These are phyloP conservation scores for Erpobdella octoculata DNA, from an alignment of 2,888 invertebrate genomes.

Conservation along the genomic window DNA sequence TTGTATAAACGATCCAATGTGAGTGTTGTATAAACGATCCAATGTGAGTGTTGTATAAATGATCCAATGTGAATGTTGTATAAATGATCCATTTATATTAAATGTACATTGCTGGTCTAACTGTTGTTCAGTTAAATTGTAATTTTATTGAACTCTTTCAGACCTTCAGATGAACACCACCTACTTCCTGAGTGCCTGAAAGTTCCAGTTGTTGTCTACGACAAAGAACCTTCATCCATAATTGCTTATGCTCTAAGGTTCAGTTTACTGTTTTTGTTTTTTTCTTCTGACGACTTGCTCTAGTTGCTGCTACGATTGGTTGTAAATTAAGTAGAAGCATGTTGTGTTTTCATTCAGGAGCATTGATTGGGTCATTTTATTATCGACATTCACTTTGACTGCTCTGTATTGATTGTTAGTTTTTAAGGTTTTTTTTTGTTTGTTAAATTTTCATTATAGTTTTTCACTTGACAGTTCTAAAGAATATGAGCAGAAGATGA, in stretches of 20 bases:
- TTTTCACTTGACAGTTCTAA: background rate
- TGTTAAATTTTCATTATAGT: background rate
- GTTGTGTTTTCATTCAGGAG: background rate
- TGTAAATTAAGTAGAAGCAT: background rate
- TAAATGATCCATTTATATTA: background rate
- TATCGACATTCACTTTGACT: background rate
- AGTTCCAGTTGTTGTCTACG: slow-evolving; percentile 61
- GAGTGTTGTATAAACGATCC: slow-evolving; percentile 29
- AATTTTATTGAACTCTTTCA: slow-evolving; percentile 18
- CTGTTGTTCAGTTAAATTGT: background rate
- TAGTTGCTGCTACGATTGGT: background rate
- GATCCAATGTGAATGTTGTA: background rate
- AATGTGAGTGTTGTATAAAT: slow-evolving; percentile 37
- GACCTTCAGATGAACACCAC: slow-evolving; percentile 63
- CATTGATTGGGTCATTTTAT: background rate
- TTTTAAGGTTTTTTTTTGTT: background rate
- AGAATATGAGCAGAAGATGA: background rate
- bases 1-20: background rate
- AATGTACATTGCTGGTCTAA: background rate
- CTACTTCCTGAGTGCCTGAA: slow-evolving; percentile 56
- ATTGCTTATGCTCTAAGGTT: slow-evolving; percentile 70
- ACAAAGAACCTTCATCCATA: slow-evolving; percentile 73
- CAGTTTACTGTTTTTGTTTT: background rate
- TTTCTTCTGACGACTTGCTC: background rate
- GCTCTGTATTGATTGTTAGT: background rate